Percentiles rank a stretch among this genome's conserved stretches.
These are phyloP conservation scores for Drosophila sordidapex DNA, from an alignment of 2,888 invertebrate genomes.

Conservation along the genomic window DNA sequence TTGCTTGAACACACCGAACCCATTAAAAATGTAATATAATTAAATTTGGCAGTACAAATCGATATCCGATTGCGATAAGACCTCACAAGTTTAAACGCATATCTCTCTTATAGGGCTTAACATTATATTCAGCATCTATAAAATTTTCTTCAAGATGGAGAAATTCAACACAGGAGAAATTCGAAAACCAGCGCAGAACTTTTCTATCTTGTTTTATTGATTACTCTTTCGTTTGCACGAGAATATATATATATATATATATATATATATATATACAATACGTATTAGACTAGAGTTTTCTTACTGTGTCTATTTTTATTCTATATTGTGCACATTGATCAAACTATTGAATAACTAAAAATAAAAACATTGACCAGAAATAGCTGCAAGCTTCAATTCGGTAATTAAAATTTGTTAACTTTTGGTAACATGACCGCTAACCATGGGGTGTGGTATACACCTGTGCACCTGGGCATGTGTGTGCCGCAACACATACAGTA, in stretches of 20 bases:
- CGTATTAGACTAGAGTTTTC: neutral
- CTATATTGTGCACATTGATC: neutral
- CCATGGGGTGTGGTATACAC: neutral
- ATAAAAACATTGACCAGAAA: neutral
- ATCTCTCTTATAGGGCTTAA: neutral
- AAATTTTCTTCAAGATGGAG: neutral
- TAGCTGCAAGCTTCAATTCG: conserved; percentile 30
- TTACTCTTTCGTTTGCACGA: neutral
- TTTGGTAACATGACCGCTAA: conserved; percentile 20
- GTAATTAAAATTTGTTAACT: conserved; percentile 69
- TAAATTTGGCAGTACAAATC: neutral
- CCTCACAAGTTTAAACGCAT: neutral
- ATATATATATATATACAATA: neutral
- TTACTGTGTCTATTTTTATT: neutral
- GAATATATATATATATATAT: too few relatives aligned
- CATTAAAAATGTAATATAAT: too few relatives aligned
- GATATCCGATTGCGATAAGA: neutral
- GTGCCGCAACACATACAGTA: neutral
- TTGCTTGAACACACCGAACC: too few relatives aligned
- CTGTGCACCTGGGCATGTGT: neutral
- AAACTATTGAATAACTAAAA: neutral
- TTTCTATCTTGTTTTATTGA: neutral
- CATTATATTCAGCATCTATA: neutral
- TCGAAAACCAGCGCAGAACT: neutral
- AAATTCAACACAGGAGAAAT: neutral